These are phyloP conservation scores for Heliconius aoede DNA, from an alignment of 2,888 invertebrate genomes.

Conservation along the genomic window DNA sequence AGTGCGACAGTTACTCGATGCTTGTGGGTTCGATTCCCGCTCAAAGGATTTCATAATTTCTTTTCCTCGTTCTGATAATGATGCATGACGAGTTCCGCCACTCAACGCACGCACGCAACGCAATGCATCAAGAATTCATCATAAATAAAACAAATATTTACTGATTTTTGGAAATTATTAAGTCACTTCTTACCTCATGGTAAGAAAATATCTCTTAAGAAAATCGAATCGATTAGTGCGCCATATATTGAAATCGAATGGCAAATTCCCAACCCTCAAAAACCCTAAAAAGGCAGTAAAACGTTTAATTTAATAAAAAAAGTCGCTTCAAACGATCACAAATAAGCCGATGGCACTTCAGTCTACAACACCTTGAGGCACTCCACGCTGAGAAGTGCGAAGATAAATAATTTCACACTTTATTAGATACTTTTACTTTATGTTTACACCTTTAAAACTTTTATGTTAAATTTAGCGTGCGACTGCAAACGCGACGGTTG, in stretches of 20 bases:
- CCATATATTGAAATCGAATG: not conserved
- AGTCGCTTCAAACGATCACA: not conserved
- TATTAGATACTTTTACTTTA: conserved; percentile 17
- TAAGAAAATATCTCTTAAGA: too few species aligned
- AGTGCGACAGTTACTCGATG: too few species aligned
- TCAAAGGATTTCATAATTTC: too few species aligned
- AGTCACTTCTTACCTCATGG: too few species aligned
- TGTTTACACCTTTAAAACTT: not conserved
- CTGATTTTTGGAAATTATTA: too few species aligned
- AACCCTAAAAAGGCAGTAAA: not conserved
- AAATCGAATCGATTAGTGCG: too few species aligned
- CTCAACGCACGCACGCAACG: too few species aligned
- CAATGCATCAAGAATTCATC: too few species aligned
- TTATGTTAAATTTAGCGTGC: not conserved
- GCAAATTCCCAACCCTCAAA: not conserved
- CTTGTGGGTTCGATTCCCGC: too few species aligned
- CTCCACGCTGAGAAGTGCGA: conserved; percentile 7
- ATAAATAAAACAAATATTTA: too few species aligned
- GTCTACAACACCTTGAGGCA: conserved; percentile 5
- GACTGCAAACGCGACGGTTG: not conserved
- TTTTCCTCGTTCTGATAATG: too few species aligned
- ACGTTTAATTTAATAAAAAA: conserved; percentile 10
- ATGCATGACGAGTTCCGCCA: too few species aligned
- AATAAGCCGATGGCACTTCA: not conserved
- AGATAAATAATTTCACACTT: conserved; percentile 4